A percentile compares a stretch with the other conserved stretches of the same genome.
Conservation (phyloP, 2,888 invertebrate genomes). For the Melanargia galathea region DNA sequence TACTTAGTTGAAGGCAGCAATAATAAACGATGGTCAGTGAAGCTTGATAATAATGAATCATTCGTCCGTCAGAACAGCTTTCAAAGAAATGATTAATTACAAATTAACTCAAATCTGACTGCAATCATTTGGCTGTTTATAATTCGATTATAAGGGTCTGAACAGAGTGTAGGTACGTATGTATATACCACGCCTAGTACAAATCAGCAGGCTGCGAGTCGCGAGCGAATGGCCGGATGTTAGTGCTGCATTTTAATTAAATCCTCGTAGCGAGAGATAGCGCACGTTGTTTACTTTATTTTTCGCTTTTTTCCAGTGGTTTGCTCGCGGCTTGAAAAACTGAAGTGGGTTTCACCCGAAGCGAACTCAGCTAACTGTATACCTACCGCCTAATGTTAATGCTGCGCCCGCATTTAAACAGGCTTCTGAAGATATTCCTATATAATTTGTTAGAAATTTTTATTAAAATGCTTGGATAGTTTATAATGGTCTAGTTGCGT, state of each 20-base stretch:
- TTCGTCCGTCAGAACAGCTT: slow-evolving; percentile 40
- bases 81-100: slow-evolving; percentile 49
- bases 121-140: slow-evolving; percentile 50
- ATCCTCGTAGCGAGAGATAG: slow-evolving; percentile 58
- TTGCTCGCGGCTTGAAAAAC: slow-evolving; percentile 50
- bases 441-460: background rate
- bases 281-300: slow-evolving; percentile 44
- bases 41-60: slow-evolving; percentile 16
- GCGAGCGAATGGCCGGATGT: slow-evolving; percentile 45
- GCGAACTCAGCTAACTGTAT: slow-evolving; percentile 37
- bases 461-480: background rate
- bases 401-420: slow-evolving; percentile 30
- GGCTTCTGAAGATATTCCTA: background rate
- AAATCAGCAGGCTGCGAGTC: slow-evolving; percentile 29
- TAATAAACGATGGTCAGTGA: slow-evolving; percentile 15
- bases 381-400: slow-evolving; percentile 53
- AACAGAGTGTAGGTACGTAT: slow-evolving; percentile 15
- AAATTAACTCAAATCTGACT: slow-evolving; percentile 45
- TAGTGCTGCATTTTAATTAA: slow-evolving; percentile 68
- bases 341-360: slow-evolving; percentile 51
- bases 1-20: background rate
- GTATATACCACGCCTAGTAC: background rate
- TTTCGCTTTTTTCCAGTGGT: slow-evolving; percentile 51
- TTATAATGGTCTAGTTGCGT: too few relatives aligned
- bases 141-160: slow-evolving; percentile 57